These are phyloP conservation scores for Brachionus angularis DNA, from an alignment of 1,140 invertebrate genomes.

Conservation along the genomic window DNA sequence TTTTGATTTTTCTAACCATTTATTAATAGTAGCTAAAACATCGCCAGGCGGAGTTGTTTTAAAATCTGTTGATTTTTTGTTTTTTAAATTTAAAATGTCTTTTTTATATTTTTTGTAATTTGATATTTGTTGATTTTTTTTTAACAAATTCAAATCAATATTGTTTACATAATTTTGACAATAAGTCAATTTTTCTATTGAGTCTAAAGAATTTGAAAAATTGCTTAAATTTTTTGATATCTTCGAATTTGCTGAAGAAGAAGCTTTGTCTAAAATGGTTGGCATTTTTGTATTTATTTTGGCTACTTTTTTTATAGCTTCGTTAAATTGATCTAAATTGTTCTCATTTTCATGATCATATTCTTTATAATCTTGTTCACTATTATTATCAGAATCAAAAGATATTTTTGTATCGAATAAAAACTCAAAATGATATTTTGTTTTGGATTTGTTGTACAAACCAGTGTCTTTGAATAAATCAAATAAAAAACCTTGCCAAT, in stretches of 20 bases:
- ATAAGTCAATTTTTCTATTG: no score
- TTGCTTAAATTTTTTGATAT: no score
- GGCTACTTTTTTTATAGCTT: constrained; percentile 8
- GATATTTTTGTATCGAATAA: neutral
- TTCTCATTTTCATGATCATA: neutral
- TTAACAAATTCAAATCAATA: no score
- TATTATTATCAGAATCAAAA: neutral
- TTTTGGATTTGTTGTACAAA: constrained; percentile 2
- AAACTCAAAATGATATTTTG: constrained; percentile 25
- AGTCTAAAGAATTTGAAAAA: no score
- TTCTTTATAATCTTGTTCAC: neutral
- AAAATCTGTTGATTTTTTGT: no score
- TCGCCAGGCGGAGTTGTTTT: constrained; percentile 8
- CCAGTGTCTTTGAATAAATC: constrained; percentile 10
- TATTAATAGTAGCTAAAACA: constrained; percentile 30
- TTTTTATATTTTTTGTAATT: no score
- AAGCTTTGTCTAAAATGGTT: neutral
- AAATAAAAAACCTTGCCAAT: constrained; percentile 19
- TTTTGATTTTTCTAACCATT: constrained; percentile 27
- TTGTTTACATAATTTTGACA: no score
- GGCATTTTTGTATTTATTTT: neutral
- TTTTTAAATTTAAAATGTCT: neutral
- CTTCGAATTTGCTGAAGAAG: neutral
- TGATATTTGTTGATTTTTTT: no score
- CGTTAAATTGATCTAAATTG: neutral